Evolutionary conservation across 2,113 vertebrate genomes (phyloP).

Genomic region (Lamprologus lemairii): DNA sequence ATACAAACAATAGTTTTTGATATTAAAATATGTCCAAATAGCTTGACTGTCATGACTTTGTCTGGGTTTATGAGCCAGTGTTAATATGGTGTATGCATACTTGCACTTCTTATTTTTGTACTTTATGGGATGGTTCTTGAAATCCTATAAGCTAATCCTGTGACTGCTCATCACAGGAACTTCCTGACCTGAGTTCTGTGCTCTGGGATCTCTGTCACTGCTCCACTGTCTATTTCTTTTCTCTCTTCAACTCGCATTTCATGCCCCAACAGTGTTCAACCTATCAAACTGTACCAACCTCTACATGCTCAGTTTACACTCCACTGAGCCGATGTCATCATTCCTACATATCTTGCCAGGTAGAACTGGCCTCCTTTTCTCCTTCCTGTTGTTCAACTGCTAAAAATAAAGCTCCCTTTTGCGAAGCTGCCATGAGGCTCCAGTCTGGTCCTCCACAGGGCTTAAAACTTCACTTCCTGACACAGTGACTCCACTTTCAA

Average conservation of each 20-base stretch:
- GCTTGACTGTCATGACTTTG: not conserved
- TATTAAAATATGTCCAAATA: not conserved
- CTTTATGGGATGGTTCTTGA: not conserved
- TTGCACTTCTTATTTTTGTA: not conserved
- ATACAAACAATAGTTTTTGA: not conserved
- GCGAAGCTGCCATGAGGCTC: conserved; percentile 58
- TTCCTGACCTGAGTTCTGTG: not conserved
- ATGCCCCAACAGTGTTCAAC: not conserved
- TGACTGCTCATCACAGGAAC: not conserved
- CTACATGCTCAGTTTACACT: conserved; percentile 53
- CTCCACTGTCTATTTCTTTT: conserved; percentile 1
- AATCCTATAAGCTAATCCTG: not conserved
- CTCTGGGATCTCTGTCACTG: not conserved
- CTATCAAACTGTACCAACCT: conserved; percentile 40
- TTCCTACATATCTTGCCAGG: conserved; percentile 69
- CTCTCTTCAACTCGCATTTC: not conserved
- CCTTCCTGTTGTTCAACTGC: conserved; percentile 72
- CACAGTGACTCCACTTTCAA: conserved; percentile 26
- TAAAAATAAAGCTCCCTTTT: conserved; percentile 72
- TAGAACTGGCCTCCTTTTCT: conserved; percentile 75
- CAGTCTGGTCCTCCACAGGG: conserved; percentile 57
- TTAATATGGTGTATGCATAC: not conserved
- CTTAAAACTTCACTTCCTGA: conserved; percentile 65
- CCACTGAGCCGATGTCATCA: conserved; percentile 66
- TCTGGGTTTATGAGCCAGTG: not conserved